These are phyloP conservation scores for Ichneumoninae sp. DNA, from an alignment of 2,888 invertebrate species.

Conservation along the genomic window DNA sequence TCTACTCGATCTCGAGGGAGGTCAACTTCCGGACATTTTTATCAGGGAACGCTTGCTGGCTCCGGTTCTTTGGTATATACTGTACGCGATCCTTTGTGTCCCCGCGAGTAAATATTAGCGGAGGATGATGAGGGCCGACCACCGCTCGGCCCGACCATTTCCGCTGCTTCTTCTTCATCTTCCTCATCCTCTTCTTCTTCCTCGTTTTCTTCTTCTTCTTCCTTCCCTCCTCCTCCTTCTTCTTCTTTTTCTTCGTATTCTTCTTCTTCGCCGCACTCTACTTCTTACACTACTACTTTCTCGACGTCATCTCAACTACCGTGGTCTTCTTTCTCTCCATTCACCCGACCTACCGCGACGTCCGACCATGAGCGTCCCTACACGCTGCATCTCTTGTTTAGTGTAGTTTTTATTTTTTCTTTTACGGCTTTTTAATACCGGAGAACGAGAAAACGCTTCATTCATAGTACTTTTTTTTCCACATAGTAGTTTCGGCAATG, in stretches of 20 bases:
- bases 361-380: constrained; percentile 29
- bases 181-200: constrained; percentile 59
- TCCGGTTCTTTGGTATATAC: constrained; percentile 69
- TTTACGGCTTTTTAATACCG: neutral
- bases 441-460: constrained; percentile 10
- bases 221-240: constrained; percentile 61
- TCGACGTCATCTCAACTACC: constrained; percentile 9
- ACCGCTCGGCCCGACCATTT: constrained; percentile 53
- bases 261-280: constrained; percentile 52
- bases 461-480: neutral
- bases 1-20: constrained; percentile 59
- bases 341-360: constrained; percentile 62
- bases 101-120: constrained; percentile 81
- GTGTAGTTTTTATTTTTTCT: constrained; percentile 18
- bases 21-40: constrained; percentile 75
- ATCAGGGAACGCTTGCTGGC: constrained; percentile 68
- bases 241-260: constrained; percentile 60
- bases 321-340: constrained; percentile 69
- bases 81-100: constrained; percentile 75
- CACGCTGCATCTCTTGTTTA: constrained; percentile 50
- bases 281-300: constrained; percentile 12
- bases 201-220: constrained; percentile 55
- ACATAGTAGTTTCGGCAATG: neutral
- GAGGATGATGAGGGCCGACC: constrained; percentile 80
- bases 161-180: constrained; percentile 57